Base-by-base conservation (phyloP, 2,888 invertebrate species). In the Drosophila emarginata region DNA sequence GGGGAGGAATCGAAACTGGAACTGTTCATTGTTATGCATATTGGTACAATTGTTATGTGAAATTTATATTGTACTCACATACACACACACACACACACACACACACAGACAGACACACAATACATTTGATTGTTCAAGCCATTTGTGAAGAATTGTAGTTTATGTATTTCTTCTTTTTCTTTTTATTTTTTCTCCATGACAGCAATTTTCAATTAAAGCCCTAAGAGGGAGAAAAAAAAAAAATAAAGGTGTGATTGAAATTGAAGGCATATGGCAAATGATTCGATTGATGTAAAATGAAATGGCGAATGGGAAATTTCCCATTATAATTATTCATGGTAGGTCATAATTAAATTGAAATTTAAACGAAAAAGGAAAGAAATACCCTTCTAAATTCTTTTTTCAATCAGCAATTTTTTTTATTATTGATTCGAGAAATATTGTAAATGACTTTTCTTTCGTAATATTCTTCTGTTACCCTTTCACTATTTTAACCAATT, bases 1-100 rank as follows among this genome's bases (percentile, higher is more conserved):
- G 59, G 72, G 59, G 50, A 54, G 53, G 60, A 60, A 63, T 68
- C 63, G 78, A 77, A 82, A 69, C 72, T 79, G 83, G 80, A 80
- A 86, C 77, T 71, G 72, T 64, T 78, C 85, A 81, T 82, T 82
- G 87, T 87, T 79, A 82, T 82, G 85, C 87, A 82, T 81, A 82
- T 87, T 84, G 82, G 45, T 87, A 84, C 85, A 81, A 87, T 87
- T 75, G 77, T 84, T 87, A 79, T 87, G 77, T 73, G 87, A 82
- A 81, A 87, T 75, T 79, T 77, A 72, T 76, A 72, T 73, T 40
- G 56, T 61, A 57, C 62, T 45, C 45, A 61, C n/a, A n/a, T n/a
- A n/a, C n/a, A n/a, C n/a, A n/a, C 26, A 36, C 45, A 45, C 61
- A 61, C 26, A 53, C 26, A 60, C 59, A 60, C 64, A 86, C 36